Evolutionary conservation across 2,113 vertebrate genomes (phyloP), one percentile per base, ranked within the genome.

Genomic region (Donacobius atricapilla): DNA sequence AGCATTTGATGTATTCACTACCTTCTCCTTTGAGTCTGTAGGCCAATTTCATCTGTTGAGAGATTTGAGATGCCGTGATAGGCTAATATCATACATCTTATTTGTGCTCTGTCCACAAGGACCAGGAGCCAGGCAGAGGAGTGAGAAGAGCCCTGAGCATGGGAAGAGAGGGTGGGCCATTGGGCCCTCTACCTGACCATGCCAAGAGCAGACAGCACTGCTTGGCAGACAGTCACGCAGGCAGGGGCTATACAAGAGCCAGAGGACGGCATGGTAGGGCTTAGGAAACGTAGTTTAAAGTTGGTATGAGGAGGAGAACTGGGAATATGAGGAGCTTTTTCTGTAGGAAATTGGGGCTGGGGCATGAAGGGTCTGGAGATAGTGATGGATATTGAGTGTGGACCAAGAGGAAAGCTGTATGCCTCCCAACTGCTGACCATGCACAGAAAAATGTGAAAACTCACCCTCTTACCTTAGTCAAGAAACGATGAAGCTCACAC

Each of bases 161-260:
- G 1, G 48, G 19, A 27, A 72, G 24, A 51, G 21, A 65, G 31
- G 10, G 15, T n/a, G 25, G 45, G n/a, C 72, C 8, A 13, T 15
- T 0, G 0, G 42, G 56, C 14, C 61, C 76, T 16, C 1, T 10
- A 27, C 17, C 61, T 8, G 15, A 20, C 61, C 2, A 0, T 53
- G 71, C 27, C n/a, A 54, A 60, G 66, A 39, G 42, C 82, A 37
- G 39, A 37, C 40, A 35, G 30, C 35, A 15, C 18, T 16, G 48
- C 54, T 17, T 5, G 35, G 58, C 1, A 6, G 39, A 53, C 48
- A 37, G 40, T 30, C 0, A 0, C 3, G 4, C n/a, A 25, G 73
- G 42, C 70, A 42, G 31, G 23, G 19, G 28, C 31, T 13, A 0
- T 1, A 28, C 4, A 15, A 28, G 51, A 45, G 35, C 18, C 23